Evolutionary conservation across 2,888 invertebrate genomes (phyloP), one percentile per base, ranked within the genome.

Genomic region (Formica aserva): DNA sequence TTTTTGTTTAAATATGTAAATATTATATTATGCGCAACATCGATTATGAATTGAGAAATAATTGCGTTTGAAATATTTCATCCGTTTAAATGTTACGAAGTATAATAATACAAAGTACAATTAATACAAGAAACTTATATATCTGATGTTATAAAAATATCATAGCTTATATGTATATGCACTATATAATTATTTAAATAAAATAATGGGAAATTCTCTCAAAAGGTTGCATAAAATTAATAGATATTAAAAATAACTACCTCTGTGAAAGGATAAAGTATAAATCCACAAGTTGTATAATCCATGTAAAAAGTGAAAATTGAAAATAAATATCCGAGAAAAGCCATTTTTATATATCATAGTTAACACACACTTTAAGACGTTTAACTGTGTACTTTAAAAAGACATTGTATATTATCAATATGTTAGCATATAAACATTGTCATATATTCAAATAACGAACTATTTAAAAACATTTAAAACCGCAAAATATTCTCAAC

Each of bases 241-340:
- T 22, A 32, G 29, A 57, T 13, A n/a, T n/a, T 45, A 71, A 78
- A 78, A 71, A 60, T 78, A 78, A 78, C 15, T 6, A 11, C 35
- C 41, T 57, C 57, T 57, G 9, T 29, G 11, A n/a, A 55, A 52
- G 52, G 26, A 67, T n/a, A 15, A 77, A 15, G n/a, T 45, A 69
- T 38, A 26, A 35, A 60, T 18, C 15, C n/a, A 38, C 26, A 26
- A 41, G 41, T 32, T 78, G 41, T 41, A 57, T 71, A 57, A 60
- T 65, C 41, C 26, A 26, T 26, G 26, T 26, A 26, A 26, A 65
- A 22, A 22, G 22, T 15, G 26, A 32, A 65, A 13, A 22, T 76
- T 38, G 52, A 52, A 66, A 77, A 67, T 77, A 76, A 76, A 66
- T 76, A 66, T 76, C 52, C 5, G 52, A 66, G 52, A 76, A 26